Evolutionary conservation across 2,888 invertebrate species (phyloP), one percentile per base, ranked within the genome.

Genomic region (Ceramica pisi): DNA sequence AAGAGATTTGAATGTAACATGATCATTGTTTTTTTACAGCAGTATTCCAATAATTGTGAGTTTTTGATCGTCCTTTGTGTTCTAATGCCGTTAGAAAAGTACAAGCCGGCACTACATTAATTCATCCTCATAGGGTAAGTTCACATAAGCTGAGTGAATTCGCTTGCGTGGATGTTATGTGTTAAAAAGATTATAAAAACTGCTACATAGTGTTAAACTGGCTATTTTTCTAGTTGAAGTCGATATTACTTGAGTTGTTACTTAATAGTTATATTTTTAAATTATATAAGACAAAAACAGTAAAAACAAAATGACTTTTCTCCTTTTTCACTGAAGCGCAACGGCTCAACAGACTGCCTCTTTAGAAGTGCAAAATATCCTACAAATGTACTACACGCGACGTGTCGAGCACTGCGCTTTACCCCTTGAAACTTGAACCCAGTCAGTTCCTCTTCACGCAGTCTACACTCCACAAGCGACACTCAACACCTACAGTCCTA

Each of bases 1-100:
- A 85, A 84, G 51, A 66, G 16, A 62, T 71, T 83, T 62, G 41
- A 61, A 68, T 67, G 9, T 41, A 26, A 66, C 1, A 3, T 69
- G 44, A 46, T 16, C 31, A n/a, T 48, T 44, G n/a, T 26, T 69
- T 59, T 63, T 70, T 26, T 23, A 35, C 5, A 3, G 0, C 19
- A 14, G 12, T 16, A 19, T 14, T 31, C 8, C n/a, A 35, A 44
- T 60, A 19, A 35, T 64, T 67, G 51, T 19, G 12, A 12, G 31
- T 1, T 19, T 46, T 53, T 57, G 21, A 12, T 23, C 16, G 19
- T 35, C 19, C 19, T n/a, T 56, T 66, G 57, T 59, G n/a, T 51
- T 59, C n/a, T 48, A 50, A 59, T 70, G 66, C 38, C 56, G 19
- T 62, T 70, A 38, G 64, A 23, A 55, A 51, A 53, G 62, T 63